These are phyloP conservation scores for Phallusia fumigata DNA, from an alignment of 23 tunicate genomes.

Conservation along the genomic window DNA sequence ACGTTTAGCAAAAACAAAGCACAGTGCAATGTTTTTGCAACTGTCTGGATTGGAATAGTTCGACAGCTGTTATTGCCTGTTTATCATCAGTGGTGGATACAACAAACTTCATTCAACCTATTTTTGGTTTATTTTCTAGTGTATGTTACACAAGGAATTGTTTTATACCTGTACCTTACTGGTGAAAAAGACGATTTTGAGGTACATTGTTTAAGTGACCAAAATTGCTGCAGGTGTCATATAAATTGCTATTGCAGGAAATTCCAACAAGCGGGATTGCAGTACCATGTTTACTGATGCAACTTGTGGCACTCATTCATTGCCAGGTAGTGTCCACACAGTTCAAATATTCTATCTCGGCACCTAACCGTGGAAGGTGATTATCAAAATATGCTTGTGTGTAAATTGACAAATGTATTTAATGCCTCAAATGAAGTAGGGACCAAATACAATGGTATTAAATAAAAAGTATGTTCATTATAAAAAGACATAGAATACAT, in stretches of 20 bases:
- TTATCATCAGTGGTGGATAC: neutral
- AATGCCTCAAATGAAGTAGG: too few species aligned
- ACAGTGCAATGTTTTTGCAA: neutral
- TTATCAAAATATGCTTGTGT: too few species aligned
- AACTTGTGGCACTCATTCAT: slow-evolving; percentile 57
- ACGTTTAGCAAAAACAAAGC: neutral
- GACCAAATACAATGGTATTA: too few species aligned
- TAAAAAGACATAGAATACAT: too few species aligned
- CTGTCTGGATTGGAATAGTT: neutral
- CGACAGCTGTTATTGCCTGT: neutral
- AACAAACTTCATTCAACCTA: neutral
- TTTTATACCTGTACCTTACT: neutral
- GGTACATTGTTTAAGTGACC: neutral
- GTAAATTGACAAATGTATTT: too few species aligned
- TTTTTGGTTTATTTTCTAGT: neutral
- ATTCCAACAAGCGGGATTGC: slow-evolving; percentile 44
- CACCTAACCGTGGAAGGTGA: neutral
- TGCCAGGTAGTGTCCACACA: slow-evolving; percentile 89
- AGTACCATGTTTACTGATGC: slow-evolving; percentile 58
- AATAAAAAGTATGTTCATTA: too few species aligned
- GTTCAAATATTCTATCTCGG: slow-evolving; percentile 3
- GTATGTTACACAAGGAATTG: neutral
- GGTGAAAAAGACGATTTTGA: neutral
- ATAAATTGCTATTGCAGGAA: neutral
- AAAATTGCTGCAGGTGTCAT: too few species aligned